Conservation (phyloP, 2,797 vertebrate species). For the Malurus splendens region DNA sequence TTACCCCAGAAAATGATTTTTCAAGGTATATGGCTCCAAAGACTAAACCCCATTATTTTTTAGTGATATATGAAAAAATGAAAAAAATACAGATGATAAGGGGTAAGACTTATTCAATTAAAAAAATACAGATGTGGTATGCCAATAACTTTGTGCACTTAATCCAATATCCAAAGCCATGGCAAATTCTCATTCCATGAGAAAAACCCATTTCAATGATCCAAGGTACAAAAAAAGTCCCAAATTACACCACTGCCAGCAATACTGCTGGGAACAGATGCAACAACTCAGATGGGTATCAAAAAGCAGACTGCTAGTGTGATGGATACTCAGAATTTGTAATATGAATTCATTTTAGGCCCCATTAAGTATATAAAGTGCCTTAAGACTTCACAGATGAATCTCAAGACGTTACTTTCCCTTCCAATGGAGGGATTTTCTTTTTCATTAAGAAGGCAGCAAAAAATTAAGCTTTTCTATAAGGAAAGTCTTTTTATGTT, state of each 20-base stretch:
- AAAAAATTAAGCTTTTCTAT: conserved; percentile 67
- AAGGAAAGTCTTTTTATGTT: conserved; percentile 60
- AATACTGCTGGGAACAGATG: background rate
- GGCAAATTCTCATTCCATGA: conserved; percentile 14
- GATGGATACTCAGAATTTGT: conserved; percentile 19
- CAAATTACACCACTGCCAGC: background rate
- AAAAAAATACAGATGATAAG: background rate
- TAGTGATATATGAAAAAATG: background rate
- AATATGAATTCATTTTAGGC: conserved; percentile 44
- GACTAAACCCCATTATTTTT: background rate
- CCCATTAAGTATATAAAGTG: conserved; percentile 48
- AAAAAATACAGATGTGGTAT: background rate
- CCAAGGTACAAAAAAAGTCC: background rate
- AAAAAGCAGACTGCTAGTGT: conserved; percentile 20
- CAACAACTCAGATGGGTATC: background rate
- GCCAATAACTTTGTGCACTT: conserved; percentile 10
- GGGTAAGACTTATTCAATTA: background rate
- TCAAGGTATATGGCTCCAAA: background rate
- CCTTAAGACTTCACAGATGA: conserved; percentile 49
- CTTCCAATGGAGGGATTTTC: conserved; percentile 46
- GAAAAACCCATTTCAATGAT: background rate
- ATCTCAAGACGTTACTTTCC: conserved; percentile 62
- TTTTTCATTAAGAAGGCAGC: conserved; percentile 67
- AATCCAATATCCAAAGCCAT: background rate
- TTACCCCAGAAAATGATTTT: conserved; percentile 48